Evolutionary conservation across 2,113 vertebrate genomes (phyloP).

Genomic region (Eupsittula cactorum): DNA sequence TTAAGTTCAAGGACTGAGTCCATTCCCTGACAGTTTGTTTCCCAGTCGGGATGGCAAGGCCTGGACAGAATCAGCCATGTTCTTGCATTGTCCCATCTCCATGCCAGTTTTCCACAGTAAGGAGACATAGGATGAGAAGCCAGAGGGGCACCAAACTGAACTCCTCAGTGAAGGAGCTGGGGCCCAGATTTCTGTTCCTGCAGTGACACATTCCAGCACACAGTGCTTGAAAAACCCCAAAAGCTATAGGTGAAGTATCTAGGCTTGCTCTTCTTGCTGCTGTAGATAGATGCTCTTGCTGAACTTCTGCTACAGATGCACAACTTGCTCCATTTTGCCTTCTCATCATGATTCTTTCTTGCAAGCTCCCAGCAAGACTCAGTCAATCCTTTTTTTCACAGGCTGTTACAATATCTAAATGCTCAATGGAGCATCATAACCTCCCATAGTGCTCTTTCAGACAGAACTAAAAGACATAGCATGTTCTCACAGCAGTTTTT

Average conservation of each 20-base stretch:
- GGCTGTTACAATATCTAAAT: background rate
- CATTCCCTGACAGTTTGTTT: background rate
- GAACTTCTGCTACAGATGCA: background rate
- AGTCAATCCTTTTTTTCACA: background rate
- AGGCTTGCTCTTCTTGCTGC: background rate
- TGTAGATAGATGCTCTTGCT: background rate
- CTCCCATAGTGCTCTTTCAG: background rate
- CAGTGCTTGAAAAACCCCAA: background rate
- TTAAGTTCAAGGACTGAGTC: background rate
- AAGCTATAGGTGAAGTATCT: background rate
- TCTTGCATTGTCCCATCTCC: background rate
- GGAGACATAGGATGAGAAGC: fast-evolving
- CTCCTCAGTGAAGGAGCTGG: background rate
- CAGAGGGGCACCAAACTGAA: background rate
- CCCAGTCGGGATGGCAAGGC: background rate
- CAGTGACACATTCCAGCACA: background rate
- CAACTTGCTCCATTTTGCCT: background rate
- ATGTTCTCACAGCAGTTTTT: background rate
- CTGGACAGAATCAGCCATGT: background rate
- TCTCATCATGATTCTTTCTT: background rate
- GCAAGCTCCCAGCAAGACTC: background rate
- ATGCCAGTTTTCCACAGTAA: background rate
- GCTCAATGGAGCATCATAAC: background rate
- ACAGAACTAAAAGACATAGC: background rate
- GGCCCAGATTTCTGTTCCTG: background rate